Evolutionary conservation across 2,888 invertebrate species (phyloP), one percentile per base, ranked within the genome.

Genomic region (Drosophila longiperda): DNA sequence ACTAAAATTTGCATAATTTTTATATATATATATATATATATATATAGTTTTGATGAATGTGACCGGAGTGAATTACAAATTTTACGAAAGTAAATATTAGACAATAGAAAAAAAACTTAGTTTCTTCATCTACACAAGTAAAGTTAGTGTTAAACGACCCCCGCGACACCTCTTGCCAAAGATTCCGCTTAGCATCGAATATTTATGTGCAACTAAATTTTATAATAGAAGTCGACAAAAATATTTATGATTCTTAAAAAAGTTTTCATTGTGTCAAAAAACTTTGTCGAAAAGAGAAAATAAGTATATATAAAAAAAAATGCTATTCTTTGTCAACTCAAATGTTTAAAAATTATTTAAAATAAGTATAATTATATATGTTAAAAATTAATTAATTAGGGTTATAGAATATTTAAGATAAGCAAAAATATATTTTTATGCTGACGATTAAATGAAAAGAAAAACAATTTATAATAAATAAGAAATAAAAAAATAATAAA

Each of bases 1-100:
- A 36, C 36, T 32, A 61, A 82, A 82, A 84, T 91, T 90, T 81
- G 82, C 91, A 90, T 90, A 89, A 86, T 87, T 86, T 85, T 48
- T 64, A 73, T 80, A 87, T 82, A 67, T 67, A 45, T 64, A n/a
- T n/a, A n/a, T 64, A 73, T 80, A 87, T 82, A 67, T 67, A 74
- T 80, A 87, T 82, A 71, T 67, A 45, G 20, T 75, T 90, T 80
- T 83, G 80, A 86, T 81, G 65, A 64, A 82, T 84, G 81, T 63
- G 53, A 20, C 20, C 58, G 62, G 59, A 77, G 50, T 50, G 50
- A 32, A 52, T 54, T 54, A 54, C 55, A 38, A 55, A 72, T 59
- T 50, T 65, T 64, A 79, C 20, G 77, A 87, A 87, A 84, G 63
- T 70, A 50, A 29, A 64, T 49, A 71, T 32, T 58, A 54, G 42